Percentiles rank a stretch among this genome's conserved stretches.
phyloP scores from a whole-genome alignment of 2,797 vertebrate genomes.

The Pseudomugil gertrudae region DNA sequence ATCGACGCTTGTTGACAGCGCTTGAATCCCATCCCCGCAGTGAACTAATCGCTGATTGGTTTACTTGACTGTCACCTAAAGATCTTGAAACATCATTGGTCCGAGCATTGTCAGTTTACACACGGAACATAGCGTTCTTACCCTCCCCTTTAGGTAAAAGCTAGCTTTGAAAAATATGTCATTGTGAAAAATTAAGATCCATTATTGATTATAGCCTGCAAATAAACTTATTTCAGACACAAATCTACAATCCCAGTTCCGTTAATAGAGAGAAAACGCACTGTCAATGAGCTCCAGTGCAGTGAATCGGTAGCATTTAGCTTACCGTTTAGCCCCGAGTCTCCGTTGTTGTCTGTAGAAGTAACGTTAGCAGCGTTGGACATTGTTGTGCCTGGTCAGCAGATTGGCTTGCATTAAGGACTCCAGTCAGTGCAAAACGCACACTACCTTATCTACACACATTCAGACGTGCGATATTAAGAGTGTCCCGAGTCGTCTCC shows the following conservation, averaged over 20 bases:
- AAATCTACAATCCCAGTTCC: accelerated
- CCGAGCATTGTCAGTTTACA: slow-evolving; percentile 55
- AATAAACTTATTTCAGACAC: slow-evolving; percentile 13
- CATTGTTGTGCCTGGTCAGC: slow-evolving; percentile 70
- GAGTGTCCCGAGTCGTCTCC: slow-evolving; percentile 9
- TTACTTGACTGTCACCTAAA: slow-evolving; percentile 27
- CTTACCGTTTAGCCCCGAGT: slow-evolving; percentile 84
- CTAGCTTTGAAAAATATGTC: slow-evolving; percentile 8
- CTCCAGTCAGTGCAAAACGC: slow-evolving; percentile 57
- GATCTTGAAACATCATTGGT: slow-evolving; percentile 49
- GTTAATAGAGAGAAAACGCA: background rate
- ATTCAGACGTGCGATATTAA: slow-evolving; percentile 63
- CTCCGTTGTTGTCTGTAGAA: slow-evolving; percentile 77
- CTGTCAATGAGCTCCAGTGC: slow-evolving; percentile 2
- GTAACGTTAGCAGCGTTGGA: slow-evolving; percentile 71
- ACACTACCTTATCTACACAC: slow-evolving; percentile 52
- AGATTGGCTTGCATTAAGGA: slow-evolving; percentile 60
- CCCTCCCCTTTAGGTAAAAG: slow-evolving; percentile 27
- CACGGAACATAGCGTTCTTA: slow-evolving; percentile 48
- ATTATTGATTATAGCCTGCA: background rate
- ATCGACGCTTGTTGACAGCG: slow-evolving; percentile 78
- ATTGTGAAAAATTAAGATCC: background rate
- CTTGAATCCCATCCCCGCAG: slow-evolving; percentile 41
- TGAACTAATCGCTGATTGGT: slow-evolving; percentile 55
- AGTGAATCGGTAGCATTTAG: slow-evolving; percentile 4